Base-by-base conservation (phyloP, 92 coral and sea anemone genomes). In the Porites rus region DNA sequence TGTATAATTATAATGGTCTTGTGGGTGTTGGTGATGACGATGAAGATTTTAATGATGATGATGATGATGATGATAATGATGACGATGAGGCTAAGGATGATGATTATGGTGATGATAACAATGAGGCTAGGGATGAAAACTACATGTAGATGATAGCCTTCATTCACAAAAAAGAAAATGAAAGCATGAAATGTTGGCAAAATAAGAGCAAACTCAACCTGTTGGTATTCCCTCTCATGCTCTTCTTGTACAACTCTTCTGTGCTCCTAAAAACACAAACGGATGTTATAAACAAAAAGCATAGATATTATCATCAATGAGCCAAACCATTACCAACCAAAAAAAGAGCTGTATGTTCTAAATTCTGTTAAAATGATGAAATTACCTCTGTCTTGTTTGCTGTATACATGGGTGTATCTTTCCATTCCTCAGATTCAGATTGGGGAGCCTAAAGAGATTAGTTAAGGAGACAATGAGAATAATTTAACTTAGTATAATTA, bases 231-330 rank as follows among this genome's bases (percentile, higher is more conserved):
- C 10, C 98, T 81, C 75, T 97, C 99, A 72, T 97, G 97, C 67
- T 97, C 99, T 82, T 97, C 98, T 77, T 97, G 99, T 53, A 97
- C 93, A 14, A 97, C 98, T 79, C 95, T 85, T 65, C 99, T 89
- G 78, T 97, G 98, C 0, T 91, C 96, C 99, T 96, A 60, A 88
- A 56, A 50, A n/a, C 11, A 68, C 74, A 43, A 22, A 22, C 1
- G 24, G 24, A 22, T 22, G 24, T 22, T 22, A 22, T 22, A 22
- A 2, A 24, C 38, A 4, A 38, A 4, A 38, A 38, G 6, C 6
- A 54, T 54, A 9, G 14, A 10, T 11, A 56, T 56, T 8, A 8
- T 56, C 11, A 11, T 56, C 3, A 56, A 56, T 56, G 61, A 56
- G 16, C 14, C 16, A 56, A 10, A 56, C 16, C 5, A 10, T 53